phyloP scores from a whole-genome alignment of 2,797 vertebrate species.

The Pseudochaenichthys georgianus region DNA sequence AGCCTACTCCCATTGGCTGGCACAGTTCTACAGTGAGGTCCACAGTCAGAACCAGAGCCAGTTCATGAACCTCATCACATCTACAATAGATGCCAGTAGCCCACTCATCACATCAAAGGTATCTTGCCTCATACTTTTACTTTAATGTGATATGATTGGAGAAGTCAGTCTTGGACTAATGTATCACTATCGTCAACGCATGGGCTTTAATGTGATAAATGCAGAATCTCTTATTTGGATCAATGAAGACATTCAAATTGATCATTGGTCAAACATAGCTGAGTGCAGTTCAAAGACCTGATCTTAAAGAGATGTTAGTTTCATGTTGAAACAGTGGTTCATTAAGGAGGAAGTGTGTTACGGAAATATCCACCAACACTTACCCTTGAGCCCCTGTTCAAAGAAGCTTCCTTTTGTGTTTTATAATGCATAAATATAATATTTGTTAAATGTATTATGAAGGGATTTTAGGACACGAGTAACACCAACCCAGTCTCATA shows the following conservation, averaged over 20 bases:
- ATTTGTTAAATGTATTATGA: too few relatives aligned
- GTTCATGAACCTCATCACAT: conserved; percentile 94
- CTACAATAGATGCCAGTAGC: conserved; percentile 91
- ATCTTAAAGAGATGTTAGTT: not conserved
- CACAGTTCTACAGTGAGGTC: conserved; percentile 95
- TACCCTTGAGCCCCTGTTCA: not conserved
- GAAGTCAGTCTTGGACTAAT: too few relatives aligned
- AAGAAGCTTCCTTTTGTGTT: not conserved
- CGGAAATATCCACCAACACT: not conserved
- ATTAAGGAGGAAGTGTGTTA: conserved; percentile 19
- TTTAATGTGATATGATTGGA: not conserved
- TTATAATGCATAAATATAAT: too few relatives aligned
- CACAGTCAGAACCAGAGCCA: conserved; percentile 92
- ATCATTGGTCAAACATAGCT: not conserved
- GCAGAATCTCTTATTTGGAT: not conserved
- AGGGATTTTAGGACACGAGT: too few relatives aligned
- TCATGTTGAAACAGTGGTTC: conserved; percentile 24
- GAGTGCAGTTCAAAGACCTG: not conserved
- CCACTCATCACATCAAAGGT: conserved; percentile 88
- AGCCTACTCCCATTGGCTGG: conserved; percentile 97
- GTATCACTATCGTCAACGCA: too few relatives aligned
- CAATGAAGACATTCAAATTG: not conserved
- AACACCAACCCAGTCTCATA: too few relatives aligned
- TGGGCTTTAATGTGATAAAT: not conserved
- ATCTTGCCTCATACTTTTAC: not conserved